Conservation (phyloP, 2,797 vertebrate genomes). For the Trachops cirrhosus region DNA sequence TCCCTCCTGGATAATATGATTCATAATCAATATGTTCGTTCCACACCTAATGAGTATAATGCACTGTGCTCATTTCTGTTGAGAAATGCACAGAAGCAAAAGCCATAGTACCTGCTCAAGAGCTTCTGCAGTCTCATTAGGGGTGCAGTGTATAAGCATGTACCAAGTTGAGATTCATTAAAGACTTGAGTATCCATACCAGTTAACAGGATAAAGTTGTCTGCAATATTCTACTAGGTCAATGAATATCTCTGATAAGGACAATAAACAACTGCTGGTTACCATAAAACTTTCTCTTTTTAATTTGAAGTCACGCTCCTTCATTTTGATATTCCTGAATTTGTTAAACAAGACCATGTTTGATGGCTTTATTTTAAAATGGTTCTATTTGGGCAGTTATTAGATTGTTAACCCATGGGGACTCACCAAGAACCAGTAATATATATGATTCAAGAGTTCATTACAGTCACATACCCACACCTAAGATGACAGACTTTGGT, state of each 20-base stretch:
- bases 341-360: background rate
- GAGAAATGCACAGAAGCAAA: background rate
- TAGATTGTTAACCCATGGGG: background rate
- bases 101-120: background rate
- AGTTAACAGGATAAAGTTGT: background rate
- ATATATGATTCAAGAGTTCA: background rate
- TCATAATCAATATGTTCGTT: background rate
- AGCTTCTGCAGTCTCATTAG: background rate
- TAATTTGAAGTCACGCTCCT: background rate
- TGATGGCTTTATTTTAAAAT: constrained; percentile 13
- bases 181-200: background rate
- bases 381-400: background rate
- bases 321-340: background rate
- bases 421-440: background rate
- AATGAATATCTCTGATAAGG: background rate
- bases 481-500: background rate
- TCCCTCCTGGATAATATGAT: background rate
- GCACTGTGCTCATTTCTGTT: background rate
- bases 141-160: rapidly evolving
- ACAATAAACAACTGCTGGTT: background rate
- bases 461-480: background rate
- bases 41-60: background rate
- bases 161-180: background rate
- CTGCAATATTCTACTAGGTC: background rate
- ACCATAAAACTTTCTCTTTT: background rate